Evolutionary conservation across 1,140 invertebrate species (phyloP), one percentile per base, ranked within the genome.

Genomic region (Zaprionus capensis): DNA sequence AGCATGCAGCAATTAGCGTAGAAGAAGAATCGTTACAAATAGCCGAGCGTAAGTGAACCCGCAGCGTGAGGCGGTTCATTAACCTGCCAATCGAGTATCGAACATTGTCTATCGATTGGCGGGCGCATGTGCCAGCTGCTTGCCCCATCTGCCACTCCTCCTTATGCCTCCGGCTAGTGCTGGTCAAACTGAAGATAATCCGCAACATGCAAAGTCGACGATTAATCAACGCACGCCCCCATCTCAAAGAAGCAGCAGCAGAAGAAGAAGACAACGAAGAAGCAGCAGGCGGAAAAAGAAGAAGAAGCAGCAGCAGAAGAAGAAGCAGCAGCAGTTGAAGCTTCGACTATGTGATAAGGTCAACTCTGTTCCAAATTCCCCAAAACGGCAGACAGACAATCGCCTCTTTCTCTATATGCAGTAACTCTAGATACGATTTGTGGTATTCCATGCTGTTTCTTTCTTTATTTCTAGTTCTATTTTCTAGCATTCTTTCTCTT

Each of bases 1-100:
- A 87, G 84, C 81, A 79, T 84, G 85, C 26, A 67, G 75, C 82
- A 88, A 88, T 88, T 88, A 88, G 74, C 81, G 85, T 79, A 77
- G 68, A 44, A 61, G 46, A 62, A 73, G 73, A 85, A 86, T 71
- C 72, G 80, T 78, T 70, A 86, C 80, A 86, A 80, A 80, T 82
- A 81, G 57, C 55, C 55, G 58, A 70, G 41, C 59, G 56, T 38
- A 62, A 26, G 58, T 38, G 34, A 58, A 31, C 31, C 56, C 36
- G 62, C 44, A 28, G 15, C 71, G 53, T 62, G 49, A 62, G 73
- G 36, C 69, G 61, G 84, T 87, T 87, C 84, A 88, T 84, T 88
- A 87, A 88, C 84, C 84, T 71, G 72, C 49, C 70, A 64, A 70
- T 68, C 64, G 28, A 9, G 22, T 26, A 44, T 44, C 71, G 62